phyloP scores from a whole-genome alignment of 2,113 vertebrate species.

The Petroica traversi region DNA sequence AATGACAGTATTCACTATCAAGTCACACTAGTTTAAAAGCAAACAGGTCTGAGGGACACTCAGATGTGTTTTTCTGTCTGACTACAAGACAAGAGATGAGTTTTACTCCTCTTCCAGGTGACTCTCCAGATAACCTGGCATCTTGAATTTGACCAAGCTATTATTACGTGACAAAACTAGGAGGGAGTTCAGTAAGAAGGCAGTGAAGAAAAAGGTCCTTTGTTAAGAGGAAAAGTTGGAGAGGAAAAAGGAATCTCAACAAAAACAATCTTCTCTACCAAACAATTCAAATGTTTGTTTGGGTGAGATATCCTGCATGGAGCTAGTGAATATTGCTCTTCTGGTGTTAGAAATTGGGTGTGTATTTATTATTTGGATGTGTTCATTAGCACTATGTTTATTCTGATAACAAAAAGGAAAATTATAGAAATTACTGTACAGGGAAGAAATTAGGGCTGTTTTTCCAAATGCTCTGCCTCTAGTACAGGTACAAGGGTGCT shows the following conservation, averaged over 20 bases:
- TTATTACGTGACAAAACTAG: not conserved
- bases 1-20: not conserved
- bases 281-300: not conserved
- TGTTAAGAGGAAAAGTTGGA: not conserved
- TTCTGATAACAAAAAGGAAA: not conserved
- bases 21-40: not conserved
- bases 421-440: not conserved
- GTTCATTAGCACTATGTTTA: not conserved
- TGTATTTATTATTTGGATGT: not conserved
- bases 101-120: not conserved
- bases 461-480: not conserved
- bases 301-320: not conserved
- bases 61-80: not conserved
- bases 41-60: not conserved
- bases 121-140: not conserved
- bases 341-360: not conserved
- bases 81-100: not conserved
- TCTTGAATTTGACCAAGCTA: not conserved
- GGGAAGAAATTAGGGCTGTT: not conserved
- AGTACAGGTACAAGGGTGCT: not conserved
- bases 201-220: not conserved
- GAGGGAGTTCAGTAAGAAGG: not conserved
- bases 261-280: not conserved
- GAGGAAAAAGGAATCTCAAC: not conserved
- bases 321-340: not conserved